Evolutionary conservation across 2,888 invertebrate genomes (phyloP), one percentile per base, ranked within the genome.

Genomic region (Orthosia gracilis): DNA sequence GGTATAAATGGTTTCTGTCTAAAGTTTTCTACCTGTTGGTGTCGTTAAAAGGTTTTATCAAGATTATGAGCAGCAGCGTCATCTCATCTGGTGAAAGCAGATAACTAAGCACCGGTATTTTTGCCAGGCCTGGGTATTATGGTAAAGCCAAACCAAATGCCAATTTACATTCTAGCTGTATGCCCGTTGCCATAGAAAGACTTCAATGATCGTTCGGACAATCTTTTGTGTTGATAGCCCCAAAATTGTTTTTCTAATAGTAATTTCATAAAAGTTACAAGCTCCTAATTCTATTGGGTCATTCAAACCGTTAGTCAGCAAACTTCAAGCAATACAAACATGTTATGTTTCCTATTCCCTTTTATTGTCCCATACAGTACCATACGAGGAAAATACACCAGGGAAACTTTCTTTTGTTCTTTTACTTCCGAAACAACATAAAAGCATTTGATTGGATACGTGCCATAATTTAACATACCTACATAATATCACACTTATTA

Each of bases 381-480:
- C 45, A 31, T 45, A 82, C 52, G 66, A 82, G 82, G 81, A 82
- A 81, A 81, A 78, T 52, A 58, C 71, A 61, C 54, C 58, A 74
- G 55, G 50, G 58, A 65, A 76, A 71, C 59, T 74, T 63, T 50
- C 3, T 82, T 69, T 76, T 70, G 47, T 74, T 81, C 66, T 72
- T 71, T 62, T 73, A 31, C 40, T 71, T 31, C 58, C 54, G 58
- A 76, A 78, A 71, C 73, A 71, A 74, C 52, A 64, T 71, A 57
- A 78, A 68, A 82, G 65, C 68, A 45, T 82, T 82, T 80, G 77
- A 80, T 80, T 81, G 82, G 76, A 78, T 78, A 50, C 57, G 68
- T 74, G 78, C 82, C 74, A 82, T 78, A 78, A 81, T 82, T 82
- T 82, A 65, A 69, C 73, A 68, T 62, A 65, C 57, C 21, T 62